Percentiles rank a stretch among this genome's conserved stretches.
phyloP scores from a whole-genome alignment of 2,888 invertebrate species.

The Dicyrtoma fusca region DNA sequence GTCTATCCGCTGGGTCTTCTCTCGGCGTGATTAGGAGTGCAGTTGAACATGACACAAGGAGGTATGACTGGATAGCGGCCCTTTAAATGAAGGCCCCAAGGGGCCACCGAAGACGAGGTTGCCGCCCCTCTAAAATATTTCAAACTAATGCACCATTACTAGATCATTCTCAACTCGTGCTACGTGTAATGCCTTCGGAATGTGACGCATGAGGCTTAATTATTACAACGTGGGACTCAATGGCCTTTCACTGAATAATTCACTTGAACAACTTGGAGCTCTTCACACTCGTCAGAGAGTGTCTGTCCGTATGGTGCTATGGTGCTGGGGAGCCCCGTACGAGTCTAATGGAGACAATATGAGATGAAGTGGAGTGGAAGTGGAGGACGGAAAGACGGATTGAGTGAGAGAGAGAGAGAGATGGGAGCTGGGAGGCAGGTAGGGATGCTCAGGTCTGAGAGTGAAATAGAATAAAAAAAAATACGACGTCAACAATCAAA shows the following conservation, averaged over 20 bases:
- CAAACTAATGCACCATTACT: conserved; percentile 36
- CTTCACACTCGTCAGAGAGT: background rate
- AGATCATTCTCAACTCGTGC: conserved; percentile 38
- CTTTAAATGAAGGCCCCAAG: conserved; percentile 52
- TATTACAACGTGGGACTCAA: conserved; percentile 28
- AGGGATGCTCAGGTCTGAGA: too few relatives aligned
- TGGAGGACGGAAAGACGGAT: background rate
- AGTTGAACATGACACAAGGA: conserved; percentile 25
- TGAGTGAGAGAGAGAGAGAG: background rate
- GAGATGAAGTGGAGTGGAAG: conserved; percentile 3
- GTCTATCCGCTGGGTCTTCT: background rate
- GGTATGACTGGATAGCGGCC: conserved; percentile 38
- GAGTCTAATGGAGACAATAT: background rate
- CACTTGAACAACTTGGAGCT: conserved; percentile 13
- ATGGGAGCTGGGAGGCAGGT: background rate
- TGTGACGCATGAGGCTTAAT: conserved; percentile 36
- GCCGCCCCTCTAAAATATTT: conserved; percentile 35
- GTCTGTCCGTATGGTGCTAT: background rate
- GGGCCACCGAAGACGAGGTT: conserved; percentile 42
- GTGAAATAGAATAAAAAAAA: background rate
- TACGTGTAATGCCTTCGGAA: conserved; percentile 36
- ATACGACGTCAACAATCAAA: conserved; percentile 17
- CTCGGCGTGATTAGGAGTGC: conserved; percentile 19
- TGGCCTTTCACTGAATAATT: conserved; percentile 35
- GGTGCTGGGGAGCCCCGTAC: background rate